A percentile compares a stretch with the other conserved stretches of the same genome.
Evolutionary conservation across 1,140 invertebrate genomes (phyloP).

Genomic region (Drosophila fuyamai): DNA sequence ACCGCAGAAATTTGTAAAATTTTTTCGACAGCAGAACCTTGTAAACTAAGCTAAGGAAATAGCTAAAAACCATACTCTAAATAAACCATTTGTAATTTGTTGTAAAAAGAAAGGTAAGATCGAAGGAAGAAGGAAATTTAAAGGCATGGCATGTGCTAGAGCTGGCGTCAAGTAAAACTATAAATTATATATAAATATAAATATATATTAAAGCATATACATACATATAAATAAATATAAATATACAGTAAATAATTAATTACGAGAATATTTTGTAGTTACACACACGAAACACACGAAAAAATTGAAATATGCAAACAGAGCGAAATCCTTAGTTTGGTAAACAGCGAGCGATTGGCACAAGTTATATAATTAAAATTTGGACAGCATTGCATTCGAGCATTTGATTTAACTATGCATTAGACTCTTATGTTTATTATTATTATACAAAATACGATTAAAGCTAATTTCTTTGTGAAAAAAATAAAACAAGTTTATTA

Average conservation of each 20-base stretch:
- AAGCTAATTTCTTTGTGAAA: conserved; percentile 81
- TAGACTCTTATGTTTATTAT: conserved; percentile 78
- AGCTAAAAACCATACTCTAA: conserved; percentile 50
- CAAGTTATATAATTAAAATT: conserved; percentile 63
- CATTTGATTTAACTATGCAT: conserved; percentile 78
- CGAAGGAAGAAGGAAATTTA: conserved; percentile 19
- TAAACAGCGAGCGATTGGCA: conserved; percentile 75
- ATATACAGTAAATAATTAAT: conserved; percentile 63
- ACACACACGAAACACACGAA: conserved; percentile 36
- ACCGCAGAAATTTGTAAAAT: conserved; percentile 71
- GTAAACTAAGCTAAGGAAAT: conserved; percentile 72
- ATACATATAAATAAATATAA: conserved; percentile 65
- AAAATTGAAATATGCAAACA: conserved; percentile 23
- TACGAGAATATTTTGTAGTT: conserved; percentile 78
- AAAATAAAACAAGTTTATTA: conserved; percentile 77
- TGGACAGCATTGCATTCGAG: conserved; percentile 74
- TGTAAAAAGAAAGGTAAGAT: conserved; percentile 66
- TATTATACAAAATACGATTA: conserved; percentile 71
- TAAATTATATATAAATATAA: conserved; percentile 63
- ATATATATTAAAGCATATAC: conserved; percentile 61
- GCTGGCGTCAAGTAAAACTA: conserved; percentile 72
- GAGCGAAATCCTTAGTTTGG: conserved; percentile 61
- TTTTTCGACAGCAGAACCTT: conserved; percentile 62
- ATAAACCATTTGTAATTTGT: conserved; percentile 79
- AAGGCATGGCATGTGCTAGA: conserved; percentile 44